phyloP scores from a whole-genome alignment of 2,113 vertebrate species.

The human (Homo sapiens) region GRCh38 chr3:116302001-116302500 shows the following conservation, averaged over 20 bases:
- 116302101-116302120: slow-evolving; percentile 14
- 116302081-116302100: slow-evolving; percentile 31
- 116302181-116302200: slow-evolving; percentile 10
- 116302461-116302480: not conserved
- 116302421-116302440: not conserved
- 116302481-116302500: not conserved
- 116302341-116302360: slow-evolving; percentile 23
- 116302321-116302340: slow-evolving; percentile 35
- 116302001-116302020: not conserved
- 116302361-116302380: slow-evolving; percentile 15
- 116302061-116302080: not conserved
- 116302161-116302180: not conserved
- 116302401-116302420: slow-evolving; percentile 43
- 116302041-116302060: slow-evolving; percentile 27
- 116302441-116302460: not conserved
- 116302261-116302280: slow-evolving; percentile 10
- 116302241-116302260: not conserved
- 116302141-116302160: not conserved
- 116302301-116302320: not conserved
- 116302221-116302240: slow-evolving; percentile 41
- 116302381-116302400: not conserved
- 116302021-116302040: not conserved
- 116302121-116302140: slow-evolving; percentile 40
- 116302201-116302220: slow-evolving; percentile 35
- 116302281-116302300: not conserved